Evolutionary conservation across 2,888 invertebrate species (phyloP).

Genomic region (Spilosoma lubricipeda): DNA sequence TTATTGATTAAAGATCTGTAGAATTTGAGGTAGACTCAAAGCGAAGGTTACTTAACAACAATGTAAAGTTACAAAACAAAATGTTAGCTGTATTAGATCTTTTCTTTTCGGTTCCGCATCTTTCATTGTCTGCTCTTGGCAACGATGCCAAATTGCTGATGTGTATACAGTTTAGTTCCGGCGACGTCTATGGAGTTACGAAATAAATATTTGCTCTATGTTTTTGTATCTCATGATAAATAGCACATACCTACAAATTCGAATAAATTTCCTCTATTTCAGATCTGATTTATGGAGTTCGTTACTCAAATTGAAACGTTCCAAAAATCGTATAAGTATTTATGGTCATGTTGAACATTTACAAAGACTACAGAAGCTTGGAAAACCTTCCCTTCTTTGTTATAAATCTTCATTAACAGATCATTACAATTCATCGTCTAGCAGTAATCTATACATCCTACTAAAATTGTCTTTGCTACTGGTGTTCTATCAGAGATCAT

Average conservation of each 20-base stretch:
- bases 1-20: neutral
- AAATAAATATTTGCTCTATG: neutral
- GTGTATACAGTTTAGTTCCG: conserved; percentile 13
- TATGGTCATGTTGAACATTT: neutral
- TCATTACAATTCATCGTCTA: neutral
- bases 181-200: neutral
- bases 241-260: neutral
- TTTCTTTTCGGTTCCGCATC: conserved; percentile 10
- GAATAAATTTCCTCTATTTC: neutral
- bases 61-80: neutral
- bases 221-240: neutral
- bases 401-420: neutral
- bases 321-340: neutral
- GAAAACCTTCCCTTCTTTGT: too few relatives aligned
- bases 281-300: neutral
- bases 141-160: conserved; percentile 33
- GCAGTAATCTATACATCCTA: too few relatives aligned
- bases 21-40: neutral
- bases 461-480: too few relatives aligned
- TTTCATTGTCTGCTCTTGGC: conserved; percentile 27
- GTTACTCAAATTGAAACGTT: neutral
- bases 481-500: too few relatives aligned
- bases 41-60: neutral
- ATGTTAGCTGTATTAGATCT: conserved; percentile 1
- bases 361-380: neutral